Evolutionary conservation across 1,140 invertebrate species (phyloP), one percentile per base, ranked within the genome.

Genomic region (Caenorhabditis briggsae): DNA sequence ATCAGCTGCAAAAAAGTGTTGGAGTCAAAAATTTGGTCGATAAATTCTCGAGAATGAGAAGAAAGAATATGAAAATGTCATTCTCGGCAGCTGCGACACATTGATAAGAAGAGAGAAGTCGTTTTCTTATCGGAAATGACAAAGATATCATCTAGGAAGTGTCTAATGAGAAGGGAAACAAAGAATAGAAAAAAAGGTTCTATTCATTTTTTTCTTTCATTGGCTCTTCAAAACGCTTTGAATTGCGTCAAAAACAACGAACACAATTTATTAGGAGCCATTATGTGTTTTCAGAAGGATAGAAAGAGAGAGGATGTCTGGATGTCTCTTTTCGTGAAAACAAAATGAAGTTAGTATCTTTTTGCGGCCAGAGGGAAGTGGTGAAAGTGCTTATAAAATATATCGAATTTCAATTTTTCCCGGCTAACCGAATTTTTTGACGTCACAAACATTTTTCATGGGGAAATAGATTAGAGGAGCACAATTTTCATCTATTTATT

Each of bases 191-290:
- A 11, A 3, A 25, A 14, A 18, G 7, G 12, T 20, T 70, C n/a
- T 11, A 70, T 5, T 48, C 33, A 33, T 33, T 33, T 2, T 33
- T 33, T 33, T 33, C 33, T 33, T 33, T 33, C 33, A n/a, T 5
- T 18, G 43, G 53, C 46, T 16, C 43, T 14, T 78, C 46, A 53
- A n/a, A n/a, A 7, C 33, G 33, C 33, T 33, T 33, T n/a, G 43
- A 14, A 53, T 46, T 50, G n/a, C 46, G 46, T 50, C 46, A 78
- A 78, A 78, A 78, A 25, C 43, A 50, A 78, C 70, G 46, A 78
- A 78, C 70, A 50, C 46, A 70, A 70, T 70, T 70, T 48, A 70
- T 70, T 16, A 70, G 64, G 64, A 33, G n/a, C 59, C 59, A 61
- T 61, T 25, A 33, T 18, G 33, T 61, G 59, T 70, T 70, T 70